phyloP scores from a whole-genome alignment of 2,888 invertebrate species.

The Acheta domesticus region DNA sequence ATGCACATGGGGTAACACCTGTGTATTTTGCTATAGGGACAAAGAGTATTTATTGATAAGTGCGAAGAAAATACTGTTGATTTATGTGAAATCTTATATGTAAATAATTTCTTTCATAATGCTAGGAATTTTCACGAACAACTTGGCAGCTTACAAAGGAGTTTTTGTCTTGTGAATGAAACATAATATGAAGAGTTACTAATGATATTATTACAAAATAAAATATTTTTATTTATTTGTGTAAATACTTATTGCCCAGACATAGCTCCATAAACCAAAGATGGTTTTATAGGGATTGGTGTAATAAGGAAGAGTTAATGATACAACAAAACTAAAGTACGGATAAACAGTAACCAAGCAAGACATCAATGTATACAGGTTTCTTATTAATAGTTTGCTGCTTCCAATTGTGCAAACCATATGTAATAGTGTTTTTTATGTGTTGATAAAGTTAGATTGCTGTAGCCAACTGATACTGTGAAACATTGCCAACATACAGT shows the following conservation, averaged over 20 bases:
- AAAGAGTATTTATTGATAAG: not conserved
- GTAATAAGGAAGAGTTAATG: conserved; percentile 18
- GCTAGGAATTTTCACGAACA: not conserved
- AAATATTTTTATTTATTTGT: not conserved
- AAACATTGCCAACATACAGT: no score
- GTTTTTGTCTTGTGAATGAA: conserved; percentile 5
- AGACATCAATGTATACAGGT: not conserved
- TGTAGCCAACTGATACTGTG: no score
- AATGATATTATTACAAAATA: conserved; percentile 9
- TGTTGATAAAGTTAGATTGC: no score
- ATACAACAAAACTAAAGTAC: not conserved
- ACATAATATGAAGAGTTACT: conserved; percentile 1
- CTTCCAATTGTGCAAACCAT: no score
- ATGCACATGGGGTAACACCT: not conserved
- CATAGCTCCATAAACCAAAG: not conserved
- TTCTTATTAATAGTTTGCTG: no score
- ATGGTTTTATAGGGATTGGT: conserved; percentile 18
- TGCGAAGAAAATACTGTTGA: not conserved
- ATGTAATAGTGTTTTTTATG: no score
- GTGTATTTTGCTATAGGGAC: not conserved
- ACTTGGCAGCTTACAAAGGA: not conserved
- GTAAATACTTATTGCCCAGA: conserved; percentile 18
- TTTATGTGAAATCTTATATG: conserved; percentile 11
- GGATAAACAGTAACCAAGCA: not conserved
- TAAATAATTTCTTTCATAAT: not conserved